Evolutionary conservation across 2,888 invertebrate species (phyloP).

Genomic region (Venusia cambrica): DNA sequence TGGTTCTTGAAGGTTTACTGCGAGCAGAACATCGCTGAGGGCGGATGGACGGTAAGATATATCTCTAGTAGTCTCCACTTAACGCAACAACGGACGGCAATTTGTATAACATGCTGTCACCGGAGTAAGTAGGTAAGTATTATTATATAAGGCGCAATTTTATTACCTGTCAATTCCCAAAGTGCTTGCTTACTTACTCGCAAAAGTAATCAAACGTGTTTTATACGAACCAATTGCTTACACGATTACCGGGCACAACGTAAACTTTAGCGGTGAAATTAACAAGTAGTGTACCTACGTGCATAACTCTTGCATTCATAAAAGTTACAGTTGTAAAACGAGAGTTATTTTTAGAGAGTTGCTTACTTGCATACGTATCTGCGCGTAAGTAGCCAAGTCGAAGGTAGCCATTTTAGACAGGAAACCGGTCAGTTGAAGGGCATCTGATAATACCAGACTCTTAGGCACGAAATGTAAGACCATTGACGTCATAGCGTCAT

Average conservation of each 20-base stretch:
- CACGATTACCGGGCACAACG: background rate
- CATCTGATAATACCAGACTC: constrained; percentile 13
- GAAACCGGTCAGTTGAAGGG: constrained; percentile 21
- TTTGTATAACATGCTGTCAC: no score
- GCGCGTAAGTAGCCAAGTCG: constrained; percentile 2
- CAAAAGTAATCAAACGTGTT: no score
- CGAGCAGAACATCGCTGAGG: constrained; percentile 93
- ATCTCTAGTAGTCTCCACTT: no score
- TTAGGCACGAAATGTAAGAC: constrained; percentile 4
- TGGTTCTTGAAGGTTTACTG: constrained; percentile 96
- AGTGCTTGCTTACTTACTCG: no score
- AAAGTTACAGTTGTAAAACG: no score
- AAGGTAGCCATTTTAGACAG: constrained; percentile 18
- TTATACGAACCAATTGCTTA: background rate
- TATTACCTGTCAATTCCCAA: no score
- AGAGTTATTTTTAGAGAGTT: constrained; percentile 11
- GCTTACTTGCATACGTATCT: constrained; percentile 3
- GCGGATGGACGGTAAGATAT: constrained; percentile 93
- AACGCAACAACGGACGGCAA: no score
- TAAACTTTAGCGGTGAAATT: no score
- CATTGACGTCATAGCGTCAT: constrained; percentile 7
- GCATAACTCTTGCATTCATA: no score
- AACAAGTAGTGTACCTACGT: no score
- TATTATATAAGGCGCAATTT: no score
- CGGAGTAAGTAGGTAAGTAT: no score